Base-by-base conservation (phyloP, 2,113 vertebrate species). In the Oreochromis tanganicae region DNA sequence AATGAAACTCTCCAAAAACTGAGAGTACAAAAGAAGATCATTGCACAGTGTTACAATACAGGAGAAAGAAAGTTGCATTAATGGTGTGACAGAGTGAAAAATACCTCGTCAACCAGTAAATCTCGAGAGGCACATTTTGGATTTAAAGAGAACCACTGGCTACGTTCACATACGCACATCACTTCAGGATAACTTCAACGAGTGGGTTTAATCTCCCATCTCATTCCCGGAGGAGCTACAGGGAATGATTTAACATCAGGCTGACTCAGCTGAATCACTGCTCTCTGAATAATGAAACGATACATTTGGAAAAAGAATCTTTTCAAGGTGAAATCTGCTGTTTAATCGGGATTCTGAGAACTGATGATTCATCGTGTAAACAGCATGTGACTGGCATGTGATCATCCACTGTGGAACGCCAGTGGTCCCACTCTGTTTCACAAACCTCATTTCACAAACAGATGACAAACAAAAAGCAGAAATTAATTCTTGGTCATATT, bases 91-190 rank as follows among this genome's bases (percentile, higher is more conserved):
- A 32, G 80, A 83, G 80, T 90, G 83, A 66, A 55, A 83, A 63
- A 82, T 29, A 91, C 82, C 46, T 73, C 78, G 86, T 81, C 46
- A 80, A 89, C 71, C 63, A 86, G 84, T 85, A 73, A 87, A 82
- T 92, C 89, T 91, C 90, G 48, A 87, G 85, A 93, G 92, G 92
- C 93, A 95, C 89, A 84, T 80, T 50, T 48, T 68, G 89, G 80
- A 88, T 85, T 54, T 61, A 34, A 80, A 85, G 29, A 89, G 88
- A 54, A 32, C 50, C 87, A 81, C 79, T n/a, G 57, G 63, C 56
- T 81, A 48, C 29, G 4, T 54, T 75, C 48, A 87, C 38, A 73
- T 24, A 80, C 38, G 6, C 61, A 73, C 68, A 54, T 43, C 17
- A 27, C 82, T 81, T 71, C 55, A 21, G 21, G 36, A 46, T 83